Conservation (phyloP, 2,113 vertebrate species). For the Platichthys stellatus region DNA sequence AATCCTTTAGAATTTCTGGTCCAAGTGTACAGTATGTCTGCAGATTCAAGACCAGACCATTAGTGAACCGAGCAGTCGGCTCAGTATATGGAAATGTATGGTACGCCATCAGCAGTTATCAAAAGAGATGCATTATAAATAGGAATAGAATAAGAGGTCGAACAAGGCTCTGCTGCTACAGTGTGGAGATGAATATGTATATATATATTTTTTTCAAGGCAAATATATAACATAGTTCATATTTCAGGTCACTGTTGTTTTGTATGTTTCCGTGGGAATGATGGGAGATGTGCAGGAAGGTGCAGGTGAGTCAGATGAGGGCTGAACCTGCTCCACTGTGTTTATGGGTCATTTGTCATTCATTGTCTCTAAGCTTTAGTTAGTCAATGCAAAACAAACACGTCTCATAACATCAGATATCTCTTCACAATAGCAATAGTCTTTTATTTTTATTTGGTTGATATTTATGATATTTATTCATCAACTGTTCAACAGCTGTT, state of each 20-base stretch:
- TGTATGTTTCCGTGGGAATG: neutral
- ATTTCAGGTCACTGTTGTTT: neutral
- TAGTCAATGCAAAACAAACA: too few relatives aligned
- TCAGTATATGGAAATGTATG: conserved; percentile 10
- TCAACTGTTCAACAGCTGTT: too few relatives aligned
- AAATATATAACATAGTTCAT: neutral
- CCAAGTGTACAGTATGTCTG: conserved; percentile 23
- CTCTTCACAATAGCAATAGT: too few relatives aligned
- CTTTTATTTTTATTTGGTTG: too few relatives aligned
- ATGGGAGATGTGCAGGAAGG: too few relatives aligned
- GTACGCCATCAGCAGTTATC: neutral
- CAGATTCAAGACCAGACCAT: conserved; percentile 35
- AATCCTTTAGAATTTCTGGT: conserved; percentile 36
- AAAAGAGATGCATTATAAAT: conserved; percentile 11
- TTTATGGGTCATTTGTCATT: neutral
- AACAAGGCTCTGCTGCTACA: neutral
- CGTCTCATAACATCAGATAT: too few relatives aligned
- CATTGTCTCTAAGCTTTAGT: too few relatives aligned
- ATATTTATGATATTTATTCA: too few relatives aligned
- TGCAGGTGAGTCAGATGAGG: too few relatives aligned
- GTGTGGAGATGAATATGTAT: neutral
- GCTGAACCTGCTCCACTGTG: neutral
- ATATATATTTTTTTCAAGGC: neutral
- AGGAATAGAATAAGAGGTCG: neutral
- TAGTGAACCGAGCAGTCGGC: conserved; percentile 10